Conservation (phyloP, 1,140 invertebrate genomes). For the Pemphigus obesinymphae region DNA sequence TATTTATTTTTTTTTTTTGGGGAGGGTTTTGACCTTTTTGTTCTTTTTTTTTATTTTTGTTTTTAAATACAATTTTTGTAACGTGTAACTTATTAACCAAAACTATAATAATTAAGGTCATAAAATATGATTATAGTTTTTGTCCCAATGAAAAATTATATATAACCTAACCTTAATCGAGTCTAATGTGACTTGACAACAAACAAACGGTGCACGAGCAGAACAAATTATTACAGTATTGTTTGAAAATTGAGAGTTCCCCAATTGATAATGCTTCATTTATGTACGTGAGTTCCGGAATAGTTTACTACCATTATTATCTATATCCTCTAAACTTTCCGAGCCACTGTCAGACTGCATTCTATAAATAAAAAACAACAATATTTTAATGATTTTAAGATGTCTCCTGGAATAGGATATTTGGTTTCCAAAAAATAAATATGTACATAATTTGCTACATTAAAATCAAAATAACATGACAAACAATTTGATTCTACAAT, state of each 20-base stretch:
- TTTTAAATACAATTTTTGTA: conserved; percentile 34
- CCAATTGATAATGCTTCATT: neutral
- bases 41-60: conserved; percentile 23
- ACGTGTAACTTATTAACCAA: conserved; percentile 22
- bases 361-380: conserved; percentile 11
- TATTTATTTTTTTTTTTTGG: conserved; percentile 23
- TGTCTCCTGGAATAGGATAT: too few relatives aligned
- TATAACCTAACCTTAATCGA: conserved; percentile 30
- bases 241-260: neutral
- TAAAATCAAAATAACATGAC: too few relatives aligned
- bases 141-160: conserved; percentile 28
- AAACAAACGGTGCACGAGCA: conserved; percentile 3
- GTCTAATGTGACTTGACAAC: conserved; percentile 5
- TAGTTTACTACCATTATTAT: neutral
- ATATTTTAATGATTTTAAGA: too few relatives aligned
- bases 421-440: too few relatives aligned
- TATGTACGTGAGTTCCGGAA: conserved; percentile 14
- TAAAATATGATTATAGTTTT: conserved; percentile 25
- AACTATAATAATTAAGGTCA: conserved; percentile 4
- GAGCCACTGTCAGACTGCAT: conserved; percentile 30
- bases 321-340: conserved; percentile 22
- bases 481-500: too few relatives aligned
- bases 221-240: conserved; percentile 17
- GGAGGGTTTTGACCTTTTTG: conserved; percentile 51
- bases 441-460: too few relatives aligned